These are phyloP conservation scores for Diplolepis rosae DNA, from an alignment of 2,888 invertebrate genomes.

Conservation along the genomic window DNA sequence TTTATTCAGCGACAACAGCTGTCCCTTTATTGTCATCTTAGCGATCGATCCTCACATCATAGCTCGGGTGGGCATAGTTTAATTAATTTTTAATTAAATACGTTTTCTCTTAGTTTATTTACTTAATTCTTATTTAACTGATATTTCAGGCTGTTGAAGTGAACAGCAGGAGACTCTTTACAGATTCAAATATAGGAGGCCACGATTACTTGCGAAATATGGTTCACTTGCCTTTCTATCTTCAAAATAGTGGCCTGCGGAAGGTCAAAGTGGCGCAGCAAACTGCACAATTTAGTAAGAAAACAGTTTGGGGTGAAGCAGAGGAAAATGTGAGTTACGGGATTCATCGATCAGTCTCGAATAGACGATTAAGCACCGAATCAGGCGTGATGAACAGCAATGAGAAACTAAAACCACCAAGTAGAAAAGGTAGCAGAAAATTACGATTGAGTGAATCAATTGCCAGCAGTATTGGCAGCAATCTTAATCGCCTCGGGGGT, in stretches of 20 bases:
- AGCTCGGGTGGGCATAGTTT: slow-evolving; percentile 88
- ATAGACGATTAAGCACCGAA: slow-evolving; percentile 85
- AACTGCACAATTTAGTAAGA: slow-evolving; percentile 77
- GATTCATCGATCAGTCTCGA: slow-evolving; percentile 78
- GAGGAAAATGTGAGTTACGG: slow-evolving; percentile 76
- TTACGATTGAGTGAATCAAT: slow-evolving; percentile 90
- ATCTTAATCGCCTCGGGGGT: slow-evolving; percentile 85
- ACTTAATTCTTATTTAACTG: slow-evolving; percentile 32
- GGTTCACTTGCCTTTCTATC: slow-evolving; percentile 97
- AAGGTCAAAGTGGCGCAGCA: slow-evolving; percentile 91
- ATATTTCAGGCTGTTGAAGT: slow-evolving; percentile 86
- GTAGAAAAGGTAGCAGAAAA: slow-evolving; percentile 81
- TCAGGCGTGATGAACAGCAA: slow-evolving; percentile 88
- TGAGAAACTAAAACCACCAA: slow-evolving; percentile 82
- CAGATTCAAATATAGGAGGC: slow-evolving; percentile 94
- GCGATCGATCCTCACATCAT: slow-evolving; percentile 99
- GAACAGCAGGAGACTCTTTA: slow-evolving; percentile 89
- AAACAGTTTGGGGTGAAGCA: slow-evolving; percentile 73
- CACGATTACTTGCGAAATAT: slow-evolving; percentile 96
- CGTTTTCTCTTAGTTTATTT: not conserved
- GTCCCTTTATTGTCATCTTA: slow-evolving; percentile 95
- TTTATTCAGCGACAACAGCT: slow-evolving; percentile 93
- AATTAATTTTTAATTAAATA: not conserved
- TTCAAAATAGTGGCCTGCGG: slow-evolving; percentile 96
- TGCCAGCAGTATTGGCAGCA: slow-evolving; percentile 93